These are phyloP conservation scores for Lumbricus terrestris DNA, from an alignment of 2,888 invertebrate genomes.

Conservation along the genomic window DNA sequence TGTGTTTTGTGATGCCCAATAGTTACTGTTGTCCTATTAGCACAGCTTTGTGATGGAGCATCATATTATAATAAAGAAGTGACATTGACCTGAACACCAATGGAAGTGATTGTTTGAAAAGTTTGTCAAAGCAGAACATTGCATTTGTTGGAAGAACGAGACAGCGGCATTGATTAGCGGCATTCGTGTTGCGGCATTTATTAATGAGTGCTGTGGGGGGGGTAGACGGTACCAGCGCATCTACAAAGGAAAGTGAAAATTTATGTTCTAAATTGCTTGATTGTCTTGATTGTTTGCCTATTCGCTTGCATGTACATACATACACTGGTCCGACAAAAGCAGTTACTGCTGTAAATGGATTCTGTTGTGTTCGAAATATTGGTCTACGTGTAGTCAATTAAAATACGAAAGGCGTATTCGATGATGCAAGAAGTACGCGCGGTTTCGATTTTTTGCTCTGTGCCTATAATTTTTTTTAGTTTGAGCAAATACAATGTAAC, in stretches of 20 bases:
- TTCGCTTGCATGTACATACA: background rate
- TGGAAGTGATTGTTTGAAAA: background rate
- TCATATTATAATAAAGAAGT: slow-evolving; percentile 3
- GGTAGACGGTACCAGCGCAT: background rate
- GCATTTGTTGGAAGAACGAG: background rate
- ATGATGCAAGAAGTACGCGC: background rate
- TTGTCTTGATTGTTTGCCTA: background rate
- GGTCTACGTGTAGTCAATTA: background rate
- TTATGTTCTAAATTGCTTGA: background rate
- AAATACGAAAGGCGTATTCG: background rate
- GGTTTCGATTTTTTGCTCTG: background rate
- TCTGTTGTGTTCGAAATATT: background rate
- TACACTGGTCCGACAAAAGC: background rate
- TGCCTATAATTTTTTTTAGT: background rate
- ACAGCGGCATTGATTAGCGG: background rate
- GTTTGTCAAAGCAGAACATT: background rate
- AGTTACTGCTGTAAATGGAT: background rate
- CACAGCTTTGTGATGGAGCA: background rate
- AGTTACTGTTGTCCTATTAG: background rate
- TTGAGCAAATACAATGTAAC: too few species aligned
- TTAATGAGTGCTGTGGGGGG: background rate
- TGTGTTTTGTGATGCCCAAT: too few species aligned
- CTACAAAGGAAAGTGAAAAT: slow-evolving; percentile 3
- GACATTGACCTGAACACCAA: background rate
- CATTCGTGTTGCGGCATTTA: background rate